phyloP scores from a whole-genome alignment of 2,888 invertebrate genomes.

The Conomelus anceps region DNA sequence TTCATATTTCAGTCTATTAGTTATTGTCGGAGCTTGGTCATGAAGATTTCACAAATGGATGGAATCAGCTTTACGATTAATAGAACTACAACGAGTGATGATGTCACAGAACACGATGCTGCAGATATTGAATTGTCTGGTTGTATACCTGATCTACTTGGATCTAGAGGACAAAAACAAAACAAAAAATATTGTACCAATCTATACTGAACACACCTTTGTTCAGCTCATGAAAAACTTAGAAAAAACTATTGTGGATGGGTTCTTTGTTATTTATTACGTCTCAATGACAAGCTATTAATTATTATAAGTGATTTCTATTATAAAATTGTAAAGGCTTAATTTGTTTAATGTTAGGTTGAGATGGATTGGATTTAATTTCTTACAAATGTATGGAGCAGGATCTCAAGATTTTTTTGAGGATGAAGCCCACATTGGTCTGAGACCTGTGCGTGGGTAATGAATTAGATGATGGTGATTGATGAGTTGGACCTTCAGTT shows the following conservation, averaged over 20 bases:
- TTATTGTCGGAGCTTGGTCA: background rate
- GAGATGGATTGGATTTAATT: too few relatives aligned
- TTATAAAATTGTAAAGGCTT: background rate
- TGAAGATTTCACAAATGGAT: background rate
- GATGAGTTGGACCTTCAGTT: too few relatives aligned
- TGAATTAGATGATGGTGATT: too few relatives aligned
- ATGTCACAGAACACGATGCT: background rate
- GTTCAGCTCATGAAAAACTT: background rate
- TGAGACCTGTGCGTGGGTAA: too few relatives aligned
- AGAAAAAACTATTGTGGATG: background rate
- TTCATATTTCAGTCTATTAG: background rate
- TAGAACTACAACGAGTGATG: background rate
- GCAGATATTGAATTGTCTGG: background rate
- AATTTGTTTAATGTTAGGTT: too few relatives aligned
- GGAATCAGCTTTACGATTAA: background rate
- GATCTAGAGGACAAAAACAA: constrained; percentile 13
- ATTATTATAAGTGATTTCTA: background rate
- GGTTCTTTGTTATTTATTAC: background rate
- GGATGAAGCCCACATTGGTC: too few relatives aligned
- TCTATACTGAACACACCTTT: background rate
- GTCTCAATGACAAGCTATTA: background rate
- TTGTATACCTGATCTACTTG: constrained; percentile 1
- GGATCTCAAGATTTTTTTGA: too few relatives aligned
- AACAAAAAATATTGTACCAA: constrained; percentile 12
- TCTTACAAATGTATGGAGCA: too few relatives aligned